phyloP scores from a whole-genome alignment of 2,113 vertebrate genomes.

The Eonycteris spelaea region DNA sequence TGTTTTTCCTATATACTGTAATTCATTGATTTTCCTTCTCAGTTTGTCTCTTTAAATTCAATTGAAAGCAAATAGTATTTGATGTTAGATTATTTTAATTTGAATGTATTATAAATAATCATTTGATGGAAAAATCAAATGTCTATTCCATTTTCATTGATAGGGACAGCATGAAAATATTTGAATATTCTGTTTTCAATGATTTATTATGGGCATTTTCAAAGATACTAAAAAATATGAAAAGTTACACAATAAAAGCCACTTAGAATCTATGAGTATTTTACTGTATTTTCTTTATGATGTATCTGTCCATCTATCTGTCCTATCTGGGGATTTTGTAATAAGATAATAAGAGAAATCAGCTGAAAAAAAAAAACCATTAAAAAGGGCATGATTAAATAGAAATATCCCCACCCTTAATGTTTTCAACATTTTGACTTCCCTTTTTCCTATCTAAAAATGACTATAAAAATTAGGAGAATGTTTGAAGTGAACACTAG shows the following conservation, averaged over 20 bases:
- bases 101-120: not conserved
- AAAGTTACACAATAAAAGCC: not conserved
- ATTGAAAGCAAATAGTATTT: not conserved
- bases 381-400: not conserved
- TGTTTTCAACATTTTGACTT: not conserved
- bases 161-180: not conserved
- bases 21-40: not conserved
- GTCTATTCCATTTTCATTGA: not conserved
- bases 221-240: not conserved
- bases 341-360: not conserved
- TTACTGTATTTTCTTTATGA: not conserved
- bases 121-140: not conserved
- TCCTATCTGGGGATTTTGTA: not conserved
- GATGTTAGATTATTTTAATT: not conserved
- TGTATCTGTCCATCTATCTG: not conserved
- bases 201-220: not conserved
- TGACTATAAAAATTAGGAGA: not conserved
- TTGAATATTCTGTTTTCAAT: not conserved
- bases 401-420: not conserved
- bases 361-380: not conserved
- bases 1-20: not conserved
- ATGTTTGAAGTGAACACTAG: not conserved
- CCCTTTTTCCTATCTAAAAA: not conserved
- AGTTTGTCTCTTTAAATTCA: not conserved
- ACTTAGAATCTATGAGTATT: not conserved